Evolutionary conservation across 2,888 invertebrate genomes (phyloP), one percentile per base, ranked within the genome.

Genomic region (Platycheirus rosarum): DNA sequence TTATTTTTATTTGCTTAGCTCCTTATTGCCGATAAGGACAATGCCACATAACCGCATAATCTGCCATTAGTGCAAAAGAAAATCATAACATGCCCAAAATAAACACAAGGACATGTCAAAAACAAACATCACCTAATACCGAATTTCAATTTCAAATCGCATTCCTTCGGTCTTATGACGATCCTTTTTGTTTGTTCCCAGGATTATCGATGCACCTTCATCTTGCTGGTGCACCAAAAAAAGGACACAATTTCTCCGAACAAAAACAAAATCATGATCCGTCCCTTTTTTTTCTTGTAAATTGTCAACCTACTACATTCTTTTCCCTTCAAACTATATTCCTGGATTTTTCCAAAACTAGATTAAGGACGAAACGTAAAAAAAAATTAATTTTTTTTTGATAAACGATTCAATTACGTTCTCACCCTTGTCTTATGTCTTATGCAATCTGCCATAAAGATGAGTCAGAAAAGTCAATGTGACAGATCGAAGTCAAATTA

Each of bases 371-470:
- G 40, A 51, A 55, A 29, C 60, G 29, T 26, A 29, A 60, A 60
- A 44, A 60, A 13, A 37, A n/a, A 66, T n/a, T n/a, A n/a, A 60
- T 60, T 44, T 60, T 78, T 80, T 23, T 82, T 73, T 82, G 18
- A 82, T 82, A 77, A 77, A 82, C 77, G 82, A 73, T 68, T 82
- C 77, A 82, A 82, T 82, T 82, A 82, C 71, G 62, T 77, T 77
- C 77, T 77, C 82, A 82, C 77, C 82, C 77, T 68, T 73, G 82
- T 82, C 77, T 76, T 42, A 42, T 60, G 57, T n/a, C n/a, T n/a
- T 60, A 60, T 60, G 60, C 60, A 49, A 42, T 42, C 29, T 42
- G 48, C 26, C 48, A 23, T 13, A 9, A 23, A 51, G 13, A 40
- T 16, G 35, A 14, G 29, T 35, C 11, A 23, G 63, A 35, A 79